A percentile compares a stretch with the other conserved stretches of the same genome.
Evolutionary conservation across 2,113 vertebrate genomes (phyloP).

Genomic region (Petromus typicus): DNA sequence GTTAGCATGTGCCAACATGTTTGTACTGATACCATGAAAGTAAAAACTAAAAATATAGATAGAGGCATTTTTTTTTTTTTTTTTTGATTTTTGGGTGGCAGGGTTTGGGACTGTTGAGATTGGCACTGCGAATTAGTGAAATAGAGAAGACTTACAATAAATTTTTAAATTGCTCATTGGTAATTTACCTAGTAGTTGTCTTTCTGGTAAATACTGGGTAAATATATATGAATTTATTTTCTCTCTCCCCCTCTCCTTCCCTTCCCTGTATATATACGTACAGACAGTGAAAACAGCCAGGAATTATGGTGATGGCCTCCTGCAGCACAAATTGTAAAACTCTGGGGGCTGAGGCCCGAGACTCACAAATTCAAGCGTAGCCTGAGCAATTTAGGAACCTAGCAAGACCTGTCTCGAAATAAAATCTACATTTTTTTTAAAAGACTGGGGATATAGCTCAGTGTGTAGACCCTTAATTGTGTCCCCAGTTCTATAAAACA

Average conservation of each 20-base stretch:
- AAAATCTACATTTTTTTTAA: not conserved
- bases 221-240: not conserved
- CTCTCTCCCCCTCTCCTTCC: not conserved
- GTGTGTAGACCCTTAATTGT: not conserved
- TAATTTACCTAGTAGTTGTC: constrained; percentile 35
- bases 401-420: not conserved
- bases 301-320: not conserved
- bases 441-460: not conserved
- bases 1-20: constrained; percentile 23
- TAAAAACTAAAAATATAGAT: constrained; percentile 56
- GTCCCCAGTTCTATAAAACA: not conserved
- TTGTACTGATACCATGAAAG: constrained; percentile 15
- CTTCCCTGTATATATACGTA: not conserved
- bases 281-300: not conserved
- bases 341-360: not conserved
- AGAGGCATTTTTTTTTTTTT: constrained; percentile 44
- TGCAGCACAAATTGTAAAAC: not conserved
- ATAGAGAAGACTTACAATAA: constrained; percentile 46
- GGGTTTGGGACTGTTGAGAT: not conserved
- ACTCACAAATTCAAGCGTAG: not conserved
- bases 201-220: constrained; percentile 21
- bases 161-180: constrained; percentile 33
- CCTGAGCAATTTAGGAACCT: not conserved
- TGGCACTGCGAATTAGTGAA: constrained; percentile 44
- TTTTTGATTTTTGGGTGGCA: no score